Conservation (phyloP, 2,113 vertebrate genomes). For the Aspidoscelis tigris region DNA sequence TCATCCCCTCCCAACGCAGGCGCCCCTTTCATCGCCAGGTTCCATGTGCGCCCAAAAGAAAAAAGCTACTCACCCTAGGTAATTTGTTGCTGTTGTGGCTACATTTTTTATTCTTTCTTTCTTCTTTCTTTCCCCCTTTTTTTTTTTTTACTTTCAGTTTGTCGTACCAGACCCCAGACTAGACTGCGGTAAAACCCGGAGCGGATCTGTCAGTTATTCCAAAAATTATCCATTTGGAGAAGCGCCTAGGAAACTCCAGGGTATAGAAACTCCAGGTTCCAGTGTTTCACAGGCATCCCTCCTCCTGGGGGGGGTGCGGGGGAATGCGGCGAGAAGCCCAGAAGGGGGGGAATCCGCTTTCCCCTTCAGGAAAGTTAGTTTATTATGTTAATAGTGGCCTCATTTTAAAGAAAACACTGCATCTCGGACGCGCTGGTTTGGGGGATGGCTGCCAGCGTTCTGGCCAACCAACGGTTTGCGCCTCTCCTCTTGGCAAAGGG, state of each 20-base stretch:
- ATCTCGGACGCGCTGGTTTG: neutral
- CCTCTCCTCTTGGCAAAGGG: neutral
- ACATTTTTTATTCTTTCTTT: neutral
- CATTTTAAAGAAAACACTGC: rapidly evolving
- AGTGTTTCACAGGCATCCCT: neutral
- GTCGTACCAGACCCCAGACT: rapidly evolving
- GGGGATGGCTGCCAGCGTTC: rapidly evolving
- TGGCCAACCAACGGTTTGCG: neutral
- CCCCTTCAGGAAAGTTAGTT: neutral
- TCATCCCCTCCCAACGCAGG: neutral
- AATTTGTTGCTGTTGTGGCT: slow-evolving; percentile 10
- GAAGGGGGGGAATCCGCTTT: neutral
- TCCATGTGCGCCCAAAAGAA: neutral
- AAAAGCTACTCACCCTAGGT: slow-evolving; percentile 15
- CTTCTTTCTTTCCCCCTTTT: neutral
- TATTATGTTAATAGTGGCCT: rapidly evolving
- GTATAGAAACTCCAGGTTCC: neutral
- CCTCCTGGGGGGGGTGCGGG: neutral
- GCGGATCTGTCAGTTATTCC: neutral
- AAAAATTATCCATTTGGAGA: neutral
- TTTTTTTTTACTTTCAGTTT: slow-evolving; percentile 38
- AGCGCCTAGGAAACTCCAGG: neutral
- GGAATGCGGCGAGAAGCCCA: neutral
- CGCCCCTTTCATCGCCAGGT: neutral
- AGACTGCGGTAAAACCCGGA: neutral